phyloP scores from a whole-genome alignment of 2,113 vertebrate genomes.

The Tyrannus savana region DNA sequence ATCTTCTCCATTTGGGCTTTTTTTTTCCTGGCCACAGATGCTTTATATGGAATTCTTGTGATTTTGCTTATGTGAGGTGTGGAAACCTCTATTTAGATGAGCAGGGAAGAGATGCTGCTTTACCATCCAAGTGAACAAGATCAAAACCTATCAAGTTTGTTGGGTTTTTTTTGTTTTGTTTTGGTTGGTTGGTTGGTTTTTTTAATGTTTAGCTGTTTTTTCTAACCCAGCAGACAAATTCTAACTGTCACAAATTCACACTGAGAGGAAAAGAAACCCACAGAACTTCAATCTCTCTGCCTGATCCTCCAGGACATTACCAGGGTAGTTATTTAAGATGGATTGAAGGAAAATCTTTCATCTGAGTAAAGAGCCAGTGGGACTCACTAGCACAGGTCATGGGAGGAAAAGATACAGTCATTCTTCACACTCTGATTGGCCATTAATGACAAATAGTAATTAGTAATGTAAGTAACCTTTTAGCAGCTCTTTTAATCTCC shows the following conservation, averaged over 20 bases:
- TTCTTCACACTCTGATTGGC: neutral
- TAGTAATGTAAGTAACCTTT: neutral
- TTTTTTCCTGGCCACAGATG: neutral
- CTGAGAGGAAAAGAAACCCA: neutral
- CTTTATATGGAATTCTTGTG: neutral
- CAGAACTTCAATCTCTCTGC: neutral
- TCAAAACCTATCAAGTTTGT: neutral
- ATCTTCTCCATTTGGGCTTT: neutral
- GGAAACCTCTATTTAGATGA: neutral
- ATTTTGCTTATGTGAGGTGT: neutral
- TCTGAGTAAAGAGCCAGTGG: neutral
- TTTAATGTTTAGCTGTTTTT: neutral
- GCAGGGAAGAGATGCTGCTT: neutral
- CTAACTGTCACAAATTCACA: neutral
- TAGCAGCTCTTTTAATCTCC: neutral
- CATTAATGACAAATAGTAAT: conserved; percentile 1
- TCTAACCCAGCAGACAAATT: neutral
- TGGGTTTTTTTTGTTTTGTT: no score
- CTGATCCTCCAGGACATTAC: neutral
- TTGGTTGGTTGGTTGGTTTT: neutral
- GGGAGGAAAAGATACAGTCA: neutral
- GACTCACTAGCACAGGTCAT: neutral
- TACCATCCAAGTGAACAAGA: neutral
- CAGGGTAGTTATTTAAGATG: neutral
- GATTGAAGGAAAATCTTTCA: neutral